Base-by-base conservation (phyloP, 1,140 invertebrate species). In the Microvelia longipes region DNA sequence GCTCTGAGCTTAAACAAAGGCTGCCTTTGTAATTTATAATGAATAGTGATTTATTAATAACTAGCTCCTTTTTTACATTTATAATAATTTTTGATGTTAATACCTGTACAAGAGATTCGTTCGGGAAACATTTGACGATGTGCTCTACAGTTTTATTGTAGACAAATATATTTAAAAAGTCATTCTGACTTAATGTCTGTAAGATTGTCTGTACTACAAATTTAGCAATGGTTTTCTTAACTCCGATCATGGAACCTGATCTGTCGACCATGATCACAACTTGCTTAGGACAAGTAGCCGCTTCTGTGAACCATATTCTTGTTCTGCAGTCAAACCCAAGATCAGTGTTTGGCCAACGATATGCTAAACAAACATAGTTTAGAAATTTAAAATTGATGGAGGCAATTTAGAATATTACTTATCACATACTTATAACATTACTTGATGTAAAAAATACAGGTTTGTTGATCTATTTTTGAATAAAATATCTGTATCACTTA, bases 221-320 rank as follows among this genome's bases (percentile, higher is more conserved):
- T 71, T 84, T 85, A 5, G 90, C 90, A 67, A 93, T 92, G 66
- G 88, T 86, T 73, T 85, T 84, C 60, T 88, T 81, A 73, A 90
- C 84, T 28, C 97, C 97, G 26, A 88, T 90, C 98, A 99, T 99
- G 15, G 96, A 98, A n/a, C 97, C 98, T 70, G 93, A 93, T 60
- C 86, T 87, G 78, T 99, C 98, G 61, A 99, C 83, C 27, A 99
- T 81, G 71, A 99, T 96, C 26, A 99, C 86, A 72, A 99, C 88
- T 77, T 99, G 96, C 80, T 99, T 99, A 13, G 95, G 94, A 74
- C 94, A 96, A 0, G 95, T 96, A 0, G 96, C 93, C 1, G 96
- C 96, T 80, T 97, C 91, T 71, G 98, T 96, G 78, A 96, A 99
- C 93, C 94, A 96, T 27, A 90, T 90, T 65, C 90, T 82, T 24